Evolutionary conservation across 2,888 invertebrate species (phyloP).

Genomic region (Hetaerina titia): DNA sequence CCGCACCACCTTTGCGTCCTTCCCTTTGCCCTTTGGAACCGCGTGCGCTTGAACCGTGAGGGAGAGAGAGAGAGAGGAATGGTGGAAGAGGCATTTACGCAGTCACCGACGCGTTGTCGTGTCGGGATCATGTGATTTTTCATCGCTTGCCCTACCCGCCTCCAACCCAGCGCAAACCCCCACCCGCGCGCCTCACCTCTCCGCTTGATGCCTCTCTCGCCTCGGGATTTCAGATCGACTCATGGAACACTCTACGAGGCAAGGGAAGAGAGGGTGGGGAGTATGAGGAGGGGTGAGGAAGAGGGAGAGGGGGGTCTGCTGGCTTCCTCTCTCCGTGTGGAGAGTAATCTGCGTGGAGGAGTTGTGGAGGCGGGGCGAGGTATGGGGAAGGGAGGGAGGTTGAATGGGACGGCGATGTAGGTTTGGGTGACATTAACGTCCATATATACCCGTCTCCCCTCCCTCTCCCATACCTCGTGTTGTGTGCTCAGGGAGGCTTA

Average conservation of each 20-base stretch:
- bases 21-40: not conserved
- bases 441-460: constrained; percentile 14
- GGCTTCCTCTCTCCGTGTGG: not conserved
- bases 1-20: not conserved
- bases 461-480: not conserved
- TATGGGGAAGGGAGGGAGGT: not conserved
- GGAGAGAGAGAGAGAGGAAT: not conserved
- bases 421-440: constrained; percentile 61
- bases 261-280: not conserved
- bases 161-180: too few species aligned
- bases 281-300: not conserved
- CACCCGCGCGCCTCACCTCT: not conserved
- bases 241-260: constrained; percentile 1
- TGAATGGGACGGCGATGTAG: constrained; percentile 46
- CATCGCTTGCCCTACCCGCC: not conserved
- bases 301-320: not conserved
- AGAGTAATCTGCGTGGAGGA: constrained; percentile 30
- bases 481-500: constrained; percentile 52
- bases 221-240: constrained; percentile 62
- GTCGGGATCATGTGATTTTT: constrained; percentile 61
- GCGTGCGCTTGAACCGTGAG: not conserved
- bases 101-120: constrained; percentile 53
- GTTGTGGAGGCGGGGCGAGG: not conserved
- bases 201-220: not conserved
- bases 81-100: constrained; percentile 46